Evolutionary conservation across 2,113 vertebrate genomes (phyloP), one percentile per base, ranked within the genome.

Genomic region (Struthio camelus): DNA sequence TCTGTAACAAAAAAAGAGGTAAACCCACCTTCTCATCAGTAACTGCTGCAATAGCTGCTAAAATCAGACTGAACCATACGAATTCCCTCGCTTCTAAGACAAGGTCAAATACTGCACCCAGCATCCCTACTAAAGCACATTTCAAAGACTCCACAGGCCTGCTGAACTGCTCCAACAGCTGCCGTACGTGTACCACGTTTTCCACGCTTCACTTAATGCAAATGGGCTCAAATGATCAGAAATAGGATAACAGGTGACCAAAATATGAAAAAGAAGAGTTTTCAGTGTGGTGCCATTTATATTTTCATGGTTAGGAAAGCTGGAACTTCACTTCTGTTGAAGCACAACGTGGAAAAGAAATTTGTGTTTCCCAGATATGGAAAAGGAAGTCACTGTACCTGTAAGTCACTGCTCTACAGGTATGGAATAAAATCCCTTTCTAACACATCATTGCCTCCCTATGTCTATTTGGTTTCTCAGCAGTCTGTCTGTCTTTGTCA

Each of bases 1-100:
- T 20, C 46, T 34, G 19, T 24, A 69, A 46, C 18, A 58, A 65
- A 20, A 30, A 20, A 23, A 38, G 28, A 66, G 14, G 46, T 9
- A 32, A 81, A 34, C 0, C 2, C 42, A 38, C 16, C 2, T 13
- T 22, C 23, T 27, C n/a, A 8, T 12, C 5, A 34, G n/a, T 22
- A 38, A 2, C 6, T 30, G n/a, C 0, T 32, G 1, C 13, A 17
- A 6, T 14, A 62, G 54, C 46, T 76, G 56, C 62, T 69, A 54
- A 30, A 82, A 51, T 2, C 90, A 73, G 48, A 19, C 38, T 44
- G 46, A 80, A 77, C 10, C 23, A 6, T 7, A 16, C 32, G 44
- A 20, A 42, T 44, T 77, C 46, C 6, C 91, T 64, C 67, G 11
- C 69, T 64, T 79, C 75, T 71, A 62, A 30, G 46, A 50, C 17